These are phyloP conservation scores for Melopsittacus undulatus DNA, from an alignment of 2,797 vertebrate species.

Conservation along the genomic window DNA sequence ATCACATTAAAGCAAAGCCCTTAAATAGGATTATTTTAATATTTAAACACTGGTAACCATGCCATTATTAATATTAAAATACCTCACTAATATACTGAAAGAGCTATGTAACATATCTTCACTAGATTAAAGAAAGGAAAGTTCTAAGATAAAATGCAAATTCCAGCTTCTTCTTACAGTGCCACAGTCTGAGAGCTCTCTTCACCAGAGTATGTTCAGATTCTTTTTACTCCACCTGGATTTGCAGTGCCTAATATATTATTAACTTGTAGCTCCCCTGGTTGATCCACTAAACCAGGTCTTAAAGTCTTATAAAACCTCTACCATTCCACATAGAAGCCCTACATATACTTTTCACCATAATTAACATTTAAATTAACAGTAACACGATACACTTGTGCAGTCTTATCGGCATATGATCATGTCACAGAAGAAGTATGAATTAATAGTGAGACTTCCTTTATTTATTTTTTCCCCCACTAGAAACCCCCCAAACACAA, in stretches of 20 bases:
- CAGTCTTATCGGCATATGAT: background rate
- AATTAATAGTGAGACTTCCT: background rate
- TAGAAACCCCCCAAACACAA: background rate
- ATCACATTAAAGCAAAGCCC: background rate
- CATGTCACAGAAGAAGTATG: background rate
- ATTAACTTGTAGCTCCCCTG: conserved; percentile 40
- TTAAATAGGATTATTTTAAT: conserved; percentile 39
- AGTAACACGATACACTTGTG: background rate
- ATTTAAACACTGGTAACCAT: conserved; percentile 31
- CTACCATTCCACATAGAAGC: background rate
- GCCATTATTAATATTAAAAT: conserved; percentile 40
- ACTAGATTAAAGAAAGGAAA: conserved; percentile 3
- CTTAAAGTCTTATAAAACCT: conserved; percentile 58
- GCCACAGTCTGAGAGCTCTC: conserved; percentile 27
- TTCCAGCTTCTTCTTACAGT: conserved; percentile 14
- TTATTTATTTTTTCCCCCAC: background rate
- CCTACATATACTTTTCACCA: background rate
- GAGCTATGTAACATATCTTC: background rate
- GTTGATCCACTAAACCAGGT: conserved; percentile 22
- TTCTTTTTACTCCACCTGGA: conserved; percentile 45
- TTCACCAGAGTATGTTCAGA: conserved; percentile 12
- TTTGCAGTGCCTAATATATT: conserved; percentile 47
- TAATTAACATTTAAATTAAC: conserved; percentile 44
- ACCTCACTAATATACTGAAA: background rate
- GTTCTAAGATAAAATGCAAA: conserved; percentile 37